A percentile compares a stretch with the other conserved stretches of the same genome.
Evolutionary conservation across 1,140 invertebrate genomes (phyloP).

Genomic region (Latrodectus geometricus): DNA sequence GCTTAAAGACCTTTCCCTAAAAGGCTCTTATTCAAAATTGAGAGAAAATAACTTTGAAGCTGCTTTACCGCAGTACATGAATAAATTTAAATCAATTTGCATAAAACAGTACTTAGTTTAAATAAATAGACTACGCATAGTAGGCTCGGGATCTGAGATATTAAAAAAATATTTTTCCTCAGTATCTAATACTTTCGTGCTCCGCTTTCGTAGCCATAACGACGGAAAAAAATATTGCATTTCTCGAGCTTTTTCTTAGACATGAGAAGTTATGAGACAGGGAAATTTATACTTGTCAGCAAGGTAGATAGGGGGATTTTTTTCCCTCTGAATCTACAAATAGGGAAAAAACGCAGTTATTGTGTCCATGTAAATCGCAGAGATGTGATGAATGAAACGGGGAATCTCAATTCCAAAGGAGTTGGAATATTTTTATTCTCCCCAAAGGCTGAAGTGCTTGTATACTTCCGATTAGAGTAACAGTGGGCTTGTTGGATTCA

Average conservation of each 20-base stretch:
- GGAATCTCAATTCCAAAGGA: background rate
- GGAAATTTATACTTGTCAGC: slow-evolving; percentile 60
- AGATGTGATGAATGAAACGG: slow-evolving; percentile 26
- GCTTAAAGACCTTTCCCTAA: slow-evolving; percentile 54
- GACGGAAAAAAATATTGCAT: slow-evolving; percentile 49
- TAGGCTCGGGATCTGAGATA: background rate
- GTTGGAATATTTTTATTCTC: slow-evolving; percentile 11
- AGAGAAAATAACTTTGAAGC: slow-evolving; percentile 46
- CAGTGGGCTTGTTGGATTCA: too few species aligned
- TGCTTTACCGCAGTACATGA: slow-evolving; percentile 10
- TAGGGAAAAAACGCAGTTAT: background rate
- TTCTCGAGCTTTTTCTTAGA: slow-evolving; percentile 40
- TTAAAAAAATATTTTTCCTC: background rate
- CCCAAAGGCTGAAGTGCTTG: background rate
- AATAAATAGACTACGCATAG: slow-evolving; percentile 35
- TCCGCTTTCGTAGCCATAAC: slow-evolving; percentile 3
- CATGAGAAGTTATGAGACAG: slow-evolving; percentile 48
- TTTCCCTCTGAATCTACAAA: background rate
- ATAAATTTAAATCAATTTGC: slow-evolving; percentile 61
- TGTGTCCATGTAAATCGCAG: background rate
- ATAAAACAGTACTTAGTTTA: slow-evolving; percentile 55
- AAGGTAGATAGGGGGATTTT: slow-evolving; percentile 39
- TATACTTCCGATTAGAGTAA: background rate
- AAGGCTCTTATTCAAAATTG: slow-evolving; percentile 17
- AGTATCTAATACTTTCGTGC: background rate